Evolutionary conservation across 2,888 invertebrate genomes (phyloP), one percentile per base, ranked within the genome.

Genomic region (Caenorhabditis uteleia): DNA sequence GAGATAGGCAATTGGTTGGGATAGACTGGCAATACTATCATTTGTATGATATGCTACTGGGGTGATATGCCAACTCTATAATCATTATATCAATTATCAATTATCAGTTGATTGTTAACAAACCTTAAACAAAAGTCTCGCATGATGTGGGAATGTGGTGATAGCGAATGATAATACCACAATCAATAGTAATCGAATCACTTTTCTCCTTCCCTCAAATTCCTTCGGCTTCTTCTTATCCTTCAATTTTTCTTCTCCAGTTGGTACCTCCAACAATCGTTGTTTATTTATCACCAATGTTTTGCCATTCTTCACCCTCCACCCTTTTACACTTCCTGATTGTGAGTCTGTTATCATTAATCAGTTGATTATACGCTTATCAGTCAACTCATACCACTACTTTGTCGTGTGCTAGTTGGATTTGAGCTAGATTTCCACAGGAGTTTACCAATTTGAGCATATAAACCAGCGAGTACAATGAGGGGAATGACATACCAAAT

Each of bases 71-170:
- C n/a, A n/a, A n/a, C n/a, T n/a, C n/a, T n/a, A n/a, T n/a, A 8
- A 7, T 38, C 8, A 38, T n/a, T 16, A 16, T 38, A 8, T 12
- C 8, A 12, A n/a, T 38, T 20, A 29, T 12, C 14, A n/a, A n/a
- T n/a, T n/a, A n/a, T n/a, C n/a, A n/a, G n/a, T n/a, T n/a, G n/a
- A n/a, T n/a, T n/a, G n/a, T n/a, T n/a, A 23, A 48, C 70, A 49
- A 23, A 78, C 77, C 55, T 67, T 46, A 40, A 70, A 60, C 8
- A 78, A 54, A 21, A 80, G 53, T 18, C 92, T 88, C 1, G 90
- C 90, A 85, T 93, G 93, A 85, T 91, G 91, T 0, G 93, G 93
- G 65, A 93, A 86, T 84, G 93, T 92, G 86, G 93, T 92, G 33
- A 92, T 83, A 16, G 92, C 92, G 85, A 93, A 94, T 49, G 91